Base-by-base conservation (phyloP, 2,888 invertebrate species). In the Drosophila multiciliata region DNA sequence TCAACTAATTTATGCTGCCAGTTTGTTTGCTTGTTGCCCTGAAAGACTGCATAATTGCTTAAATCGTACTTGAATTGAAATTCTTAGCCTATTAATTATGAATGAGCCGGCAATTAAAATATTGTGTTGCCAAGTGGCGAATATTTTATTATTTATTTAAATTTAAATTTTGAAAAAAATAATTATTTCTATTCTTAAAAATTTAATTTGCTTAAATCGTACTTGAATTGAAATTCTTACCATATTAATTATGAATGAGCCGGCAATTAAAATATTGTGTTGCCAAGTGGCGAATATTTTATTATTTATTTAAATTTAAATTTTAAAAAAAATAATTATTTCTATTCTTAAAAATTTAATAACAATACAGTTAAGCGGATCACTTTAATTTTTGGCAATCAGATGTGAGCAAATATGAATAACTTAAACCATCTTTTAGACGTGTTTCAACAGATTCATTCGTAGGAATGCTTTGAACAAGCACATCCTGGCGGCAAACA, bases 1-100 rank as follows among this genome's bases (percentile, higher is more conserved):
- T 45, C 64, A 80, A 75, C 76, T 72, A 80, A 80, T 86, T 89
- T 82, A 84, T 87, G 82, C 70, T 79, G 58, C 59, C 71, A 75
- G 63, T 64, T 83, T 69, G 67, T 40, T 67, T 49, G 62, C 38
- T 79, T 35, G 49, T 49, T 57, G 62, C 8, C 49, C 50, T 50
- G 45, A 70, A 63, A 57, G 57, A 11, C 63, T 45, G 64, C 36
- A 50, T 76, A 80, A 78, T 78, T 78, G 77, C 64, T 63, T 59
- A 59, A 62, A 75, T 70, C 60, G 45, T 7, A 57, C 17, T 48
- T 26, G 61, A 33, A 58, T 38, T 42, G n/a, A 26, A 52, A 58
- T 26, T 50, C 38, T 48, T 40, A 8, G 17, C 45, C 38, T 54
- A 76, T 74, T 63, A 68, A 74, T 58, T 74, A 53, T 64, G n/a